These are phyloP conservation scores for Heliconius charithonia DNA, from an alignment of 2,888 invertebrate genomes.

Conservation along the genomic window DNA sequence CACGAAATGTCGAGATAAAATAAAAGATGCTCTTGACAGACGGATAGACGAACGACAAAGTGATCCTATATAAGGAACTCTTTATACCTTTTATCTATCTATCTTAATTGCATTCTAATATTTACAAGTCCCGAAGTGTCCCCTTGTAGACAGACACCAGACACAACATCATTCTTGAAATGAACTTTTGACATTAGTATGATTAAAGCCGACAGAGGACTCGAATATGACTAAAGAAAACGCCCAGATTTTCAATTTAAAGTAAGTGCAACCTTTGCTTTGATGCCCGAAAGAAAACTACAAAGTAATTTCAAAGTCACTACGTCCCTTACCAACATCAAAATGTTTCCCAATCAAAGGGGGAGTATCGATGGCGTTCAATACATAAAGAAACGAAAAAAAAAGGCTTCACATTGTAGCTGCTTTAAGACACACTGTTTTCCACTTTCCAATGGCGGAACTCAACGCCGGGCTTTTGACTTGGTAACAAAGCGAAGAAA, in stretches of 20 bases:
- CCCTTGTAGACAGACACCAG: constrained; percentile 14
- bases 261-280: constrained; percentile 42
- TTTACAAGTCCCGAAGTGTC: not conserved
- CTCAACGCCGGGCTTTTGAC: too few species aligned
- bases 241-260: constrained; percentile 41
- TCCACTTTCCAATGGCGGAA: too few species aligned
- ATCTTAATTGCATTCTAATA: not conserved
- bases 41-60: too few species aligned
- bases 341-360: constrained; percentile 19
- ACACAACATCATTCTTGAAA: constrained; percentile 33
- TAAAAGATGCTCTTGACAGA: too few species aligned
- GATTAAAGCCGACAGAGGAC: constrained; percentile 41
- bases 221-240: constrained; percentile 34
- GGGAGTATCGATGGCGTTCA: not conserved
- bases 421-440: not conserved
- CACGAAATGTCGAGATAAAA: too few species aligned
- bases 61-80: too few species aligned
- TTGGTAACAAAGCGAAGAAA: too few species aligned
- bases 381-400: not conserved
- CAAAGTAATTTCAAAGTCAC: constrained; percentile 39
- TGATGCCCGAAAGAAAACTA: constrained; percentile 40
- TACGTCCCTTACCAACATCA: not conserved
- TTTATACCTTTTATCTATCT: too few species aligned
- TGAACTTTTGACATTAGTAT: constrained; percentile 42
- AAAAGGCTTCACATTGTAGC: too few species aligned